Evolutionary conservation across 2,888 invertebrate genomes (phyloP).

Genomic region (Nephrotoma guestfalica): DNA sequence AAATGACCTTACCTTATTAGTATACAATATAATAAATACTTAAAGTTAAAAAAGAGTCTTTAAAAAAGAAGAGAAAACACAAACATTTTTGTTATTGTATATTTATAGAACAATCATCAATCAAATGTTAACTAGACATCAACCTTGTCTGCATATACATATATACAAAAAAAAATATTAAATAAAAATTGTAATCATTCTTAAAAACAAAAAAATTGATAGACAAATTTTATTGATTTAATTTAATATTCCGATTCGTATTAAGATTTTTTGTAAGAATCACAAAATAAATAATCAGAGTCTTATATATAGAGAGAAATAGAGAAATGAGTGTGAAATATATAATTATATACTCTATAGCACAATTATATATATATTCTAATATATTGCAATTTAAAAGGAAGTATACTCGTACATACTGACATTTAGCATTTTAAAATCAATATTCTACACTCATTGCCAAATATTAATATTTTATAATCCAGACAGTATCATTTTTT

Average conservation of each 20-base stretch:
- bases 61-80: not conserved
- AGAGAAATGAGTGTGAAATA: not conserved
- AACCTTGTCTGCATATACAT: not conserved
- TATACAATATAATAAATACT: not conserved
- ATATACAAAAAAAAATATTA: not conserved
- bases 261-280: not conserved
- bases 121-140: not conserved
- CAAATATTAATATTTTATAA: not conserved
- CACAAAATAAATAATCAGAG: not conserved
- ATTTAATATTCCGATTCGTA: not conserved
- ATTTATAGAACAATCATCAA: not conserved
- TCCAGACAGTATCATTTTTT: not conserved
- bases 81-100: not conserved
- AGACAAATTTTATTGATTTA: not conserved
- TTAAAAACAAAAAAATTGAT: not conserved
- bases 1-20: not conserved
- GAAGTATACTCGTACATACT: not conserved
- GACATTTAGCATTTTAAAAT: not conserved
- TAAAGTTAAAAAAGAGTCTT: not conserved
- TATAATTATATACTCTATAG: not conserved
- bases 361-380: not conserved
- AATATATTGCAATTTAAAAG: not conserved
- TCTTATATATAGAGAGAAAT: not conserved
- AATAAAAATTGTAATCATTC: not conserved
- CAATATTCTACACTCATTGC: not conserved